These are phyloP conservation scores for Vanessa tameamea DNA, from an alignment of 1,140 invertebrate genomes.

Conservation along the genomic window DNA sequence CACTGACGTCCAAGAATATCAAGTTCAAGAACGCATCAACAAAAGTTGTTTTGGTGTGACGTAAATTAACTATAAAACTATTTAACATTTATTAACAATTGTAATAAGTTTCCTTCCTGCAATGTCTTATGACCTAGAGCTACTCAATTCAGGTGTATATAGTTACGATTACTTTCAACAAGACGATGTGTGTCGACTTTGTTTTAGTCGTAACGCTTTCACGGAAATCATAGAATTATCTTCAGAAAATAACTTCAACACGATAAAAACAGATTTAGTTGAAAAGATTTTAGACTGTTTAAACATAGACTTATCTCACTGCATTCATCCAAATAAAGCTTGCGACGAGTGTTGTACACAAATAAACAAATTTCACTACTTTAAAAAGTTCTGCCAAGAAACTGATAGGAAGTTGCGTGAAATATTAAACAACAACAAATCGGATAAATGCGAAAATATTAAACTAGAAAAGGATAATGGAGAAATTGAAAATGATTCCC, in stretches of 20 bases:
- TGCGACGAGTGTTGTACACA: slow-evolving; percentile 53
- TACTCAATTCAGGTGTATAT: slow-evolving; percentile 44
- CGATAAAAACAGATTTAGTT: slow-evolving; percentile 39
- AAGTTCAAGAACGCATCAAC: too few species aligned
- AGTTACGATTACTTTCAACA: slow-evolving; percentile 64
- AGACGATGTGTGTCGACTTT: slow-evolving; percentile 62
- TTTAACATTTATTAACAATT: background rate
- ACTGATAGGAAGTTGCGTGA: slow-evolving; percentile 51
- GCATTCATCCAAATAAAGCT: slow-evolving; percentile 45
- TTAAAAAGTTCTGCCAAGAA: slow-evolving; percentile 57
- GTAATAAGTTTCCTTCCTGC: background rate
- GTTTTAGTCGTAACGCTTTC: slow-evolving; percentile 54
- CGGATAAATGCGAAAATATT: background rate
- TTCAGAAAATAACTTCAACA: slow-evolving; percentile 9
- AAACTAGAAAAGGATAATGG: slow-evolving; percentile 11
- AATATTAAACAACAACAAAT: slow-evolving; percentile 31
- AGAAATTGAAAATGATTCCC: slow-evolving; percentile 4
- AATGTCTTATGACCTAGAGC: slow-evolving; percentile 36
- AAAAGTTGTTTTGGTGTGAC: background rate
- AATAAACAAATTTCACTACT: slow-evolving; percentile 57
- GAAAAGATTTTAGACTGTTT: slow-evolving; percentile 62
- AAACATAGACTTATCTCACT: slow-evolving; percentile 48
- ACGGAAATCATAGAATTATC: slow-evolving; percentile 39
- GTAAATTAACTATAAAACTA: background rate
- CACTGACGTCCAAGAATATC: too few species aligned